Evolutionary conservation across 2,888 invertebrate species (phyloP).

Genomic region (Pseudococcus viburni): DNA sequence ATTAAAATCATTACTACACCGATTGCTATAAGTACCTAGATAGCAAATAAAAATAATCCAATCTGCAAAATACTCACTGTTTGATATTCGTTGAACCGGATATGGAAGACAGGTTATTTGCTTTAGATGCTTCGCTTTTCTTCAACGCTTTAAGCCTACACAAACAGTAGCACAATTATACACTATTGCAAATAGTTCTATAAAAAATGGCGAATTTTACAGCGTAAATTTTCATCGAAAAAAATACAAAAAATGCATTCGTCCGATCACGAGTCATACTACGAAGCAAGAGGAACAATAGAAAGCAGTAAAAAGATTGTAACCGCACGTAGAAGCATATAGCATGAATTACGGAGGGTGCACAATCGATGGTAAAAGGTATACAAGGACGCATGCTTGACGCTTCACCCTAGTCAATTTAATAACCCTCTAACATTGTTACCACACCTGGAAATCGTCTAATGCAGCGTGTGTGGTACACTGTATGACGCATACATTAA

Average conservation of each 20-base stretch:
- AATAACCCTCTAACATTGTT: slow-evolving; percentile 63
- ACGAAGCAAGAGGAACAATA: slow-evolving; percentile 34
- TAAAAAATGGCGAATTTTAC: background rate
- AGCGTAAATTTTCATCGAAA: background rate
- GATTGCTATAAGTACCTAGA: background rate
- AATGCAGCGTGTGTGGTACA: slow-evolving; percentile 56
- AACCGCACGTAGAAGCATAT: slow-evolving; percentile 63
- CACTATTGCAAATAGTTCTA: background rate
- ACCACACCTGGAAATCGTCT: slow-evolving; percentile 64
- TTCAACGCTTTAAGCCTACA: slow-evolving; percentile 48
- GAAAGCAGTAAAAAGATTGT: slow-evolving; percentile 58
- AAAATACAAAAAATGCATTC: slow-evolving; percentile 8
- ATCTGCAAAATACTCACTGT: slow-evolving; percentile 40
- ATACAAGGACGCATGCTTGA: slow-evolving; percentile 64
- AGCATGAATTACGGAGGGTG: slow-evolving; percentile 64
- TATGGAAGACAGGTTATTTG: slow-evolving; percentile 64
- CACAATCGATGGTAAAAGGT: slow-evolving; percentile 64
- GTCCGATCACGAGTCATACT: background rate
- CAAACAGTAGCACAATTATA: background rate
- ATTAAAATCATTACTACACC: background rate
- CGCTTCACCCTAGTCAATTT: slow-evolving; percentile 59
- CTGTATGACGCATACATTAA: slow-evolving; percentile 58
- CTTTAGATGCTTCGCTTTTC: slow-evolving; percentile 58
- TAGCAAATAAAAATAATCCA: background rate
- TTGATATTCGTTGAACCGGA: slow-evolving; percentile 58